Conservation (phyloP, 1,140 invertebrate genomes). For the Eurosta solidaginis region DNA sequence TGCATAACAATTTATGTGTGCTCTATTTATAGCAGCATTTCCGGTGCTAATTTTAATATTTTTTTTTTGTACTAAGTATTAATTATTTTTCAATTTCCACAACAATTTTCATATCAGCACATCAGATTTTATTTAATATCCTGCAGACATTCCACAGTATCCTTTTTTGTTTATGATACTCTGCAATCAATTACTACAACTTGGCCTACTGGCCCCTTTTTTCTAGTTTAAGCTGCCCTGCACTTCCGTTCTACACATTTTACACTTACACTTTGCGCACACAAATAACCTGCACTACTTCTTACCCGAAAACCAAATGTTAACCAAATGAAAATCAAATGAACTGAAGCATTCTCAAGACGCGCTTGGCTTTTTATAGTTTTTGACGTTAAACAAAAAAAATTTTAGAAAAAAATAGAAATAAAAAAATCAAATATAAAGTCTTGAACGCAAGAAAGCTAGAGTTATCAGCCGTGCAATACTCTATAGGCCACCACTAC, state of each 20-base stretch:
- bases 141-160: too few species aligned
- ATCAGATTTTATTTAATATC: neutral
- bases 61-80: neutral
- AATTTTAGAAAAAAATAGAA: neutral
- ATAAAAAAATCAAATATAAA: neutral
- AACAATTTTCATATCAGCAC: neutral
- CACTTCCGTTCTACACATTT: neutral
- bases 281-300: neutral
- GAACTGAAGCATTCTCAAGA: slow-evolving; percentile 1
- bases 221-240: neutral
- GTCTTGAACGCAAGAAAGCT: neutral
- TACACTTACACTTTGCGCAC: neutral
- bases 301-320: slow-evolving; percentile 3
- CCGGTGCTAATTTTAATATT: neutral
- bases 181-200: neutral
- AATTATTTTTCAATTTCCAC: neutral
- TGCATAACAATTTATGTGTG: too few species aligned
- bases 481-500: neutral
- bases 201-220: slow-evolving; percentile 3
- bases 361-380: slow-evolving; percentile 16
- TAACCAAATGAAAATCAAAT: slow-evolving; percentile 2
- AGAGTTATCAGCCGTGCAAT: slow-evolving; percentile 14
- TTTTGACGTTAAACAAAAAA: neutral
- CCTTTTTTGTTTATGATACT: too few species aligned
- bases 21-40: neutral